A percentile compares a stretch with the other conserved stretches of the same genome.
These are phyloP conservation scores for Dryas iulia DNA, from an alignment of 1,140 invertebrate genomes.

Conservation along the genomic window DNA sequence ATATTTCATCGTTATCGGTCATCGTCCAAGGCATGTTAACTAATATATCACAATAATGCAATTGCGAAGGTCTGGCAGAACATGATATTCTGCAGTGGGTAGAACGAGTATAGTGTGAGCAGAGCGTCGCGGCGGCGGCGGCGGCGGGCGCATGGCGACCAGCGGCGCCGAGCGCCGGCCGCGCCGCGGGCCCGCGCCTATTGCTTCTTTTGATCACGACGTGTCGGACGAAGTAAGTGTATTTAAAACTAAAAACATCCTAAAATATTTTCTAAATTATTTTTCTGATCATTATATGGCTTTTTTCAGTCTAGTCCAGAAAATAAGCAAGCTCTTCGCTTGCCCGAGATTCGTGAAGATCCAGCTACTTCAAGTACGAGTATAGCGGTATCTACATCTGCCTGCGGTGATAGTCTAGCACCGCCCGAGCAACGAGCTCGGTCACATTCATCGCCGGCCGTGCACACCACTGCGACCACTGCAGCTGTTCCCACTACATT, in stretches of 20 bases:
- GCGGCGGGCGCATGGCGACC: conserved; percentile 50
- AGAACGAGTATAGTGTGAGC: conserved; percentile 9
- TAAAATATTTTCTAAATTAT: background rate
- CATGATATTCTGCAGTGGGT: background rate
- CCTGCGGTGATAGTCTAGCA: conserved; percentile 34
- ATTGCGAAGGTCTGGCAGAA: conserved; percentile 15
- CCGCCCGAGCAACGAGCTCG: conserved; percentile 57
- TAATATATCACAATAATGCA: too few species aligned
- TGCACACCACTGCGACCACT: conserved; percentile 29
- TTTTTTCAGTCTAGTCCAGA: conserved; percentile 81
- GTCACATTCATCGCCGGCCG: conserved; percentile 58
- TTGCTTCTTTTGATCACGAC: conserved; percentile 94
- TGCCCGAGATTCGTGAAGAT: conserved; percentile 87
- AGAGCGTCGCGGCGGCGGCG: conserved; percentile 26
- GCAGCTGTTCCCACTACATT: conserved; percentile 21
- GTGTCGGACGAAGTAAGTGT: conserved; percentile 88
- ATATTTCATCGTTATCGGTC: too few species aligned
- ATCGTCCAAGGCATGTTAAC: too few species aligned
- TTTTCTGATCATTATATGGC: background rate
- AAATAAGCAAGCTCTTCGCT: conserved; percentile 81
- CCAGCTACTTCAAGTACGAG: conserved; percentile 36
- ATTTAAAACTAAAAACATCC: background rate
- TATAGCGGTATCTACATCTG: conserved; percentile 20
- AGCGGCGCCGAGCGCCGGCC: conserved; percentile 77
- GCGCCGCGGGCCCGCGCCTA: conserved; percentile 93